phyloP scores from a whole-genome alignment of 2,888 invertebrate genomes.

The Folsomia manolachei region DNA sequence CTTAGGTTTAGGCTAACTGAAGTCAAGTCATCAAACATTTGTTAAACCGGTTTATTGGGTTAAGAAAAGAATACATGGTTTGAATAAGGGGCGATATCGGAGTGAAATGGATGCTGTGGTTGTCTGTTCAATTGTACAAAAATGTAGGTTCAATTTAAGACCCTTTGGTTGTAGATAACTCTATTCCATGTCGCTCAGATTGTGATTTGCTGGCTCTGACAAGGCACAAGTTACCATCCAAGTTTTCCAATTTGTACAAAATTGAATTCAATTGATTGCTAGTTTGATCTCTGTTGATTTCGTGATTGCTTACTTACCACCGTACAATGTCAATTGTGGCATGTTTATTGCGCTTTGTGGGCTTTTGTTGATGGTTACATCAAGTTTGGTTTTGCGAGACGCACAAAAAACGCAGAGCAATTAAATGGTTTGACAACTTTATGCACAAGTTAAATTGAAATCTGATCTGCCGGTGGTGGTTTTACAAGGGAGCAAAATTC shows the following conservation, averaged over 20 bases:
- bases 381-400: not conserved
- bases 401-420: not conserved
- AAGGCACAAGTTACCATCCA: not conserved
- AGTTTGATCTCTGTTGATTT: not conserved
- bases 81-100: not conserved
- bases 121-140: not conserved
- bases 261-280: not conserved
- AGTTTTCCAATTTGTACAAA: not conserved
- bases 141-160: not conserved
- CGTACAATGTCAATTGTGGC: not conserved
- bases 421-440: not conserved
- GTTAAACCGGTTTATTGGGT: not conserved
- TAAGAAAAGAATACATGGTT: not conserved
- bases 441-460: not conserved
- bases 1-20: too few relatives aligned
- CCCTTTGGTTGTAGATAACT: not conserved
- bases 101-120: not conserved
- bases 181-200: too few relatives aligned
- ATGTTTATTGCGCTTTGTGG: not conserved
- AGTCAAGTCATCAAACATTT: not conserved
- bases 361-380: not conserved
- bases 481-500: too few relatives aligned
- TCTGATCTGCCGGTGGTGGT: not conserved
- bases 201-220: not conserved
- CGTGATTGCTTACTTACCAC: not conserved